Conservation (phyloP, 2,113 vertebrate genomes). For the Sorex araneus region DNA sequence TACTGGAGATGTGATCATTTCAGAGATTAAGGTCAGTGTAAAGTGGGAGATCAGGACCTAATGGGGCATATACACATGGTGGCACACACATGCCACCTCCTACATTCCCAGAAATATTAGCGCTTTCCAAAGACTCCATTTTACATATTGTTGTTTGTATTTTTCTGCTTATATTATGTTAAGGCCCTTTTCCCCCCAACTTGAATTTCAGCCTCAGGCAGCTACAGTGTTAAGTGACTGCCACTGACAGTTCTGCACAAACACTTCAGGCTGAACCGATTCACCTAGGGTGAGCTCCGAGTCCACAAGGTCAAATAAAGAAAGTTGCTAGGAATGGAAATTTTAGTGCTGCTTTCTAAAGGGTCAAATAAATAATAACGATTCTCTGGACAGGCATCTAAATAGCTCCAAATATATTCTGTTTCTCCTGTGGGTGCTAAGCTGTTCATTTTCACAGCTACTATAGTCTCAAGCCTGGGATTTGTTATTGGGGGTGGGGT, state of each 20-base stretch:
- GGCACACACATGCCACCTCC: neutral
- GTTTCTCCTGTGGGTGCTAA: neutral
- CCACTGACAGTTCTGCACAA: neutral
- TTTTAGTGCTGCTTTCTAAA: neutral
- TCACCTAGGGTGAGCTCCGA: neutral
- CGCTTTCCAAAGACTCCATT: neutral
- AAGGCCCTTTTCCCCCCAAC: neutral
- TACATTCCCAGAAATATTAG: neutral
- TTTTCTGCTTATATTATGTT: neutral
- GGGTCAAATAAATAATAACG: neutral
- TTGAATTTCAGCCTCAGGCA: neutral
- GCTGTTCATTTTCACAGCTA: neutral
- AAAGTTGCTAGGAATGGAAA: neutral
- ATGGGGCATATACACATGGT: too few species aligned
- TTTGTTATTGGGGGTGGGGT: neutral
- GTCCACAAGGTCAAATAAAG: neutral
- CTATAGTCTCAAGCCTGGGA: neutral
- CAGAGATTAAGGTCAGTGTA: too few species aligned
- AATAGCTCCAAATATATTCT: neutral
- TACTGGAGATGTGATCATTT: too few species aligned
- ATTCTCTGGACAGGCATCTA: neutral
- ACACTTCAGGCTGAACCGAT: neutral
- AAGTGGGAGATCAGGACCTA: too few species aligned
- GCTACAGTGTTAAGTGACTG: slow-evolving; percentile 7
- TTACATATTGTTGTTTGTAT: neutral